phyloP scores from a whole-genome alignment of 2,888 invertebrate species.

The Ephialtes manifestator region DNA sequence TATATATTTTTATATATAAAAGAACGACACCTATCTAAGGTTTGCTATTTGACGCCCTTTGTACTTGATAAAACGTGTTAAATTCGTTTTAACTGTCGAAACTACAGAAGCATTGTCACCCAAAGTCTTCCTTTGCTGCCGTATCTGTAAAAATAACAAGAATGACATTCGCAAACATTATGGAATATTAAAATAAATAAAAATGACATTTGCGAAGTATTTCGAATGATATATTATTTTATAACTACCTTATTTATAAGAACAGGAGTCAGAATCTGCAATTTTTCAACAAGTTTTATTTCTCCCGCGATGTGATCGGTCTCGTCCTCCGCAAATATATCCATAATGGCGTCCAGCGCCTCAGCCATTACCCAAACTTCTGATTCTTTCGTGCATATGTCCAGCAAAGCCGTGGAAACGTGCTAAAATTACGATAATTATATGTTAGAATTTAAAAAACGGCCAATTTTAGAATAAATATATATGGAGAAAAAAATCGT shows the following conservation, averaged over 20 bases:
- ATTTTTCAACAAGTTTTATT: conserved; percentile 89
- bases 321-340: conserved; percentile 92
- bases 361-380: conserved; percentile 92
- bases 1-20: neutral
- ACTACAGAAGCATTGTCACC: conserved; percentile 91
- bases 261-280: conserved; percentile 88
- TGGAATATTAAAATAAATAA: neutral
- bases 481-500: conserved; percentile 12
- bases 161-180: conserved; percentile 9
- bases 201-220: neutral
- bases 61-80: conserved; percentile 91
- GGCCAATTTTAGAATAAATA: conserved; percentile 5
- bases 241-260: conserved; percentile 89
- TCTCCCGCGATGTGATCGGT: conserved; percentile 89
- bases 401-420: conserved; percentile 89
- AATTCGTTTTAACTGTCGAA: conserved; percentile 90
- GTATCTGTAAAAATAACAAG: conserved; percentile 87
- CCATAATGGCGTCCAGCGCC: conserved; percentile 91
- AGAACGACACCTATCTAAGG: conserved; percentile 26
- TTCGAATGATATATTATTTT: neutral
- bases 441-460: neutral
- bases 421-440: conserved; percentile 67
- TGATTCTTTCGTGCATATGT: conserved; percentile 88
- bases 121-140: conserved; percentile 89
- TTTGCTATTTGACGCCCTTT: conserved; percentile 84